phyloP scores from a whole-genome alignment of 2,113 vertebrate genomes.

The Rhegmatorhina hoffmannsi region DNA sequence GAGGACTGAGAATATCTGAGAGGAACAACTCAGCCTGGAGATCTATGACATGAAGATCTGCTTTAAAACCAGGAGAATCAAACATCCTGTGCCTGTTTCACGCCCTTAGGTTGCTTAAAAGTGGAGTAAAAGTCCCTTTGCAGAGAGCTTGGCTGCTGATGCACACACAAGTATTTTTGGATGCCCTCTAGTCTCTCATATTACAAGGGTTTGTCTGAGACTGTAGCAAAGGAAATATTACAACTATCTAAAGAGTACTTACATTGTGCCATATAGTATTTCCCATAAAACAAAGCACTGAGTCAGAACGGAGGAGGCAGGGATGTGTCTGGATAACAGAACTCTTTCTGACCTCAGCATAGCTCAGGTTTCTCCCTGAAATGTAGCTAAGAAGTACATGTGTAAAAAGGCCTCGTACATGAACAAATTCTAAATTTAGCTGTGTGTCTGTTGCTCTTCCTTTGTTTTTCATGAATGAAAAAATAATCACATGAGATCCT shows the following conservation, averaged over 20 bases:
- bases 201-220: neutral
- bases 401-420: neutral
- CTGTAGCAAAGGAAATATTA: neutral
- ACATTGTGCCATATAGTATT: neutral
- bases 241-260: neutral
- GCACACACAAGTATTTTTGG: neutral
- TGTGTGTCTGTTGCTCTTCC: neutral
- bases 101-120: neutral
- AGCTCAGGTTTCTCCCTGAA: neutral
- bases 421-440: neutral
- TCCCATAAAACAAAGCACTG: neutral
- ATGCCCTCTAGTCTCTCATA: neutral
- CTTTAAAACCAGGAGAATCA: neutral
- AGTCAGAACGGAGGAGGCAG: neutral
- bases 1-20: neutral
- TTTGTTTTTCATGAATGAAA: conserved; percentile 24
- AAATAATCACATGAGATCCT: neutral
- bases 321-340: neutral
- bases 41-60: neutral
- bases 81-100: neutral
- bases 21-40: neutral
- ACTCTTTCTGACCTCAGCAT: neutral
- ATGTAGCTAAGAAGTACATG: neutral
- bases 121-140: neutral
- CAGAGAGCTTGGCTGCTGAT: neutral